Conservation (phyloP, 2,888 invertebrate species). For the Plemyria rubiginata region DNA sequence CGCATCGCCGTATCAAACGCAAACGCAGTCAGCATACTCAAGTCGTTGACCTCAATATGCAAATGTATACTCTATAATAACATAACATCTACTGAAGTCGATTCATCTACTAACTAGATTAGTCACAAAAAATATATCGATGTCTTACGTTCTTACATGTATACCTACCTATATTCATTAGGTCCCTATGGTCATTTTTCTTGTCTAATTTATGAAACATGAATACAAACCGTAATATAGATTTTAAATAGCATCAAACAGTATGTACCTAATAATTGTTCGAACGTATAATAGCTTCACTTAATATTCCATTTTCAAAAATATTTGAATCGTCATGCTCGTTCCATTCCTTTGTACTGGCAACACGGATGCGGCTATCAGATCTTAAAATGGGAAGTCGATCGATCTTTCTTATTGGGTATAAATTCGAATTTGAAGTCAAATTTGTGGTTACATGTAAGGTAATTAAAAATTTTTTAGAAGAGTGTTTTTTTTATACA, state of each 20-base stretch:
- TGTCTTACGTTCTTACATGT: conserved; percentile 38
- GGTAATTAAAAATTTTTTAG: conserved; percentile 56
- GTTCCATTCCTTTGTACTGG: conserved; percentile 78
- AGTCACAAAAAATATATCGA: conserved; percentile 32
- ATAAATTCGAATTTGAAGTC: conserved; percentile 65
- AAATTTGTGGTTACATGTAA: conserved; percentile 54
- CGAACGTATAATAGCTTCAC: conserved; percentile 81
- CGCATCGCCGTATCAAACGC: conserved; percentile 73
- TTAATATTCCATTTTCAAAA: conserved; percentile 84
- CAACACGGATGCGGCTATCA: conserved; percentile 75
- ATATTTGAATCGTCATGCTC: conserved; percentile 84
- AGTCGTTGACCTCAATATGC: conserved; percentile 78
- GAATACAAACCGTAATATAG: conserved; percentile 41
- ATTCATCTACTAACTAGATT: conserved; percentile 20
- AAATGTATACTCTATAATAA: conserved; percentile 59
- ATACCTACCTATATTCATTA: no score
- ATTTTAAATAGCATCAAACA: conserved; percentile 74
- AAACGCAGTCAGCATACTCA: conserved; percentile 71
- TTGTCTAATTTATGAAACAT: no score
- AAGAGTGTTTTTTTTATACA: not conserved
- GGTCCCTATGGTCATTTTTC: no score
- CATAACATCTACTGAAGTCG: conserved; percentile 21
- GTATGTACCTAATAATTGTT: no score
- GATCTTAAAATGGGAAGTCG: conserved; percentile 80
- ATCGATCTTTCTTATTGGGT: conserved; percentile 72